phyloP scores from a whole-genome alignment of 1,140 invertebrate species.

The Ceratina australensis region DNA sequence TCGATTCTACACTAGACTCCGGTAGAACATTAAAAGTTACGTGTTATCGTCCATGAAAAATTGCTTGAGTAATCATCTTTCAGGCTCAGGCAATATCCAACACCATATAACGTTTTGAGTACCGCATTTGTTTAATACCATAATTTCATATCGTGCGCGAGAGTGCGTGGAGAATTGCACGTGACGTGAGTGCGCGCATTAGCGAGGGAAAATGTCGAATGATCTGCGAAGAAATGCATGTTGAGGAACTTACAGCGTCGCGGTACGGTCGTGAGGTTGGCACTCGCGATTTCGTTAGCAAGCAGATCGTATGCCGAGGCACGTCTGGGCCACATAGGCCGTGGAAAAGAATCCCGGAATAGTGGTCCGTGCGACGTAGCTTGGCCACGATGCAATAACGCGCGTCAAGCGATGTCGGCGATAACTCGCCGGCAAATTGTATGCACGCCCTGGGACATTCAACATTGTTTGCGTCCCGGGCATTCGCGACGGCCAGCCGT shows the following conservation, averaged over 20 bases:
- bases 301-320: constrained; percentile 71
- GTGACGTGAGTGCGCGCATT: constrained; percentile 6
- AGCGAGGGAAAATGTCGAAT: constrained; percentile 17
- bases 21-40: too few species aligned
- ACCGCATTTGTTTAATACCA: too few species aligned
- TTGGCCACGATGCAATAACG: constrained; percentile 68
- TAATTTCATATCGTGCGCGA: background rate
- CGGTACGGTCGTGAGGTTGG: constrained; percentile 45
- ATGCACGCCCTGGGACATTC: constrained; percentile 72
- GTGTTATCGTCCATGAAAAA: too few species aligned
- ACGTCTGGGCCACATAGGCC: constrained; percentile 67
- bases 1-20: too few species aligned
- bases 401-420: constrained; percentile 63
- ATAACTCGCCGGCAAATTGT: constrained; percentile 72
- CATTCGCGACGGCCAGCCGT: constrained; percentile 54
- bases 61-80: too few species aligned
- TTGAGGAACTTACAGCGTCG: constrained; percentile 23
- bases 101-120: too few species aligned
- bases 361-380: constrained; percentile 65
- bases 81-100: too few species aligned
- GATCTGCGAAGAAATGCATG: constrained; percentile 39
- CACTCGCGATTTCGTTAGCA: constrained; percentile 64
- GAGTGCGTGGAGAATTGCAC: background rate
- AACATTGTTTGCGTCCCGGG: constrained; percentile 57
- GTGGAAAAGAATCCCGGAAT: constrained; percentile 49